A percentile compares a stretch with the other conserved stretches of the same genome.
Conservation (phyloP, 2,888 invertebrate genomes). For the Deroplatys truncata region DNA sequence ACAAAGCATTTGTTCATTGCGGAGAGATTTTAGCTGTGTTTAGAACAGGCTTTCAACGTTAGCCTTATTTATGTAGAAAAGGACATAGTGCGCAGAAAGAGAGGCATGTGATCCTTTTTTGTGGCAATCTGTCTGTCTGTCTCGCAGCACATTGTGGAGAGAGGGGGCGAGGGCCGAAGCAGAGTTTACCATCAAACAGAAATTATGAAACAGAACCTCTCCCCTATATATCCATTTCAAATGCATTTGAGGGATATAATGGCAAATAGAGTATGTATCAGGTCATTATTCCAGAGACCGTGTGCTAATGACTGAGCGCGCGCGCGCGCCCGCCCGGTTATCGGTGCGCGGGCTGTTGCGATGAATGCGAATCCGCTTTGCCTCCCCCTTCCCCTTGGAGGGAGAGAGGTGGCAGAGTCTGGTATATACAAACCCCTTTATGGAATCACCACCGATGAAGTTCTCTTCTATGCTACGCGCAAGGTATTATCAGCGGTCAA, state of each 20-base stretch:
- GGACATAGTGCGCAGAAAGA: not conserved
- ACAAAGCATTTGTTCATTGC: no score
- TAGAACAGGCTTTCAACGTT: not conserved
- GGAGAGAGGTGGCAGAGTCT: not conserved
- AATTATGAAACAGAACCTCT: slow-evolving; percentile 17
- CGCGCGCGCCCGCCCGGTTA: not conserved
- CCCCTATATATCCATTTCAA: slow-evolving; percentile 27
- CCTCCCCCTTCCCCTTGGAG: not conserved
- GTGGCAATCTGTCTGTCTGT: not conserved
- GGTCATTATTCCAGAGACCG: slow-evolving; percentile 14
- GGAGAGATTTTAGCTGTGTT: no score
- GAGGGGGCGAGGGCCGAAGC: not conserved
- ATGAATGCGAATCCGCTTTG: slow-evolving; percentile 5
- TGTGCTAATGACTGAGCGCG: not conserved
- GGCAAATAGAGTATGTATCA: slow-evolving; percentile 26
- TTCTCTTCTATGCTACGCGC: not conserved
- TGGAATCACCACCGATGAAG: not conserved
- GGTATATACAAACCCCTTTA: slow-evolving; percentile 7
- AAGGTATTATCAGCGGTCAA: slow-evolving; percentile 25
- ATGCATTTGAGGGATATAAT: slow-evolving; percentile 27
- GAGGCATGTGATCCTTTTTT: not conserved
- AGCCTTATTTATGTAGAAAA: not conserved
- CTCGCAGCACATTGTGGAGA: not conserved
- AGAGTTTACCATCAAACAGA: slow-evolving; percentile 22
- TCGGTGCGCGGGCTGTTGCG: not conserved